These are phyloP conservation scores for Spicauda simplicius DNA, from an alignment of 2,888 invertebrate genomes.

Conservation along the genomic window DNA sequence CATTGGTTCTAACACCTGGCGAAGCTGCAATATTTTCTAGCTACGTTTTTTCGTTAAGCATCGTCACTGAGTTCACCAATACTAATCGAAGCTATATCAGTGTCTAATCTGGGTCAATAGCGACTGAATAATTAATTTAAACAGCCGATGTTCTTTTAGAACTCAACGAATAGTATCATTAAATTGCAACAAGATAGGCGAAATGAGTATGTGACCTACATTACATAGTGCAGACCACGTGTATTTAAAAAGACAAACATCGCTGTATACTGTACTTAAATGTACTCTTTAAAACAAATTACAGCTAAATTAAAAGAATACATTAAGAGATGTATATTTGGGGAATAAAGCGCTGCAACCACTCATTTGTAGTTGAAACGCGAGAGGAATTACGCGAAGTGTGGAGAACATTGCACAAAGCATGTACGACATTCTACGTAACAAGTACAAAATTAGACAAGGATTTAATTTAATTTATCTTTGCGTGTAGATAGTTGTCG, in stretches of 20 bases:
- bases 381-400: conserved; percentile 39
- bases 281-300: conserved; percentile 28
- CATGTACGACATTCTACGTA: conserved; percentile 9
- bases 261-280: conserved; percentile 12
- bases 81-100: too few relatives aligned
- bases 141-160: conserved; percentile 7
- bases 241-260: conserved; percentile 39
- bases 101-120: background rate
- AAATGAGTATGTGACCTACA: conserved; percentile 47
- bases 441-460: conserved; percentile 18
- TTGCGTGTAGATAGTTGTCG: too few relatives aligned
- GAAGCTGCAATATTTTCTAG: too few relatives aligned
- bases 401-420: conserved; percentile 28
- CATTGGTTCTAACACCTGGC: too few relatives aligned
- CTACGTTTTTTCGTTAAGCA: too few relatives aligned
- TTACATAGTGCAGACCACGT: conserved; percentile 49
- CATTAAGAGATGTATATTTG: conserved; percentile 61
- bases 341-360: conserved; percentile 43
- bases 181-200: background rate
- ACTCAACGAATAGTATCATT: background rate
- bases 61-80: too few relatives aligned
- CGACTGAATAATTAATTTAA: conserved; percentile 15
- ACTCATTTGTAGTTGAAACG: conserved; percentile 36
- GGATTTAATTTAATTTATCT: background rate
- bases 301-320: conserved; percentile 49